A percentile compares a stretch with the other conserved stretches of the same genome.
Evolutionary conservation across 2,113 vertebrate genomes (phyloP).

Genomic region (Nannospalax galili): DNA sequence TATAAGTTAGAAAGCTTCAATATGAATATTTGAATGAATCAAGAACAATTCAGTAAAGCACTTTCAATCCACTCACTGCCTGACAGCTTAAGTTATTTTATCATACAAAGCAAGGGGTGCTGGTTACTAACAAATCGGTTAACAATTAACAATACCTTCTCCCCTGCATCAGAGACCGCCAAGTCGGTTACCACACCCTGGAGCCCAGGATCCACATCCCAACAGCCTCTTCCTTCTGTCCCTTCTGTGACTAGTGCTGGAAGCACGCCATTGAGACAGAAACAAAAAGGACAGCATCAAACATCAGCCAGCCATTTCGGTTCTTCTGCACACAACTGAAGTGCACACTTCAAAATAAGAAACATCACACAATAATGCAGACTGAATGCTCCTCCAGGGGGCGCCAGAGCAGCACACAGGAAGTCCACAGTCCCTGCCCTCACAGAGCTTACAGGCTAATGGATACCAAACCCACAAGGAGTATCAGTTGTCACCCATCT

Average conservation of each 20-base stretch:
- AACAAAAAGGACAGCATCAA: slow-evolving; percentile 73
- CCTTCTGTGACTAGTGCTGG: slow-evolving; percentile 80
- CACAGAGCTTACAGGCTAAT: slow-evolving; percentile 48
- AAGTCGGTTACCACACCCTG: slow-evolving; percentile 76
- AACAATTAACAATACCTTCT: slow-evolving; percentile 86
- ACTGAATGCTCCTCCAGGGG: rapidly evolving
- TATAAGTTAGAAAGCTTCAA: slow-evolving; percentile 31
- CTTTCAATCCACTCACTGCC: background rate
- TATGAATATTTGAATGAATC: background rate
- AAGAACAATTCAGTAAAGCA: slow-evolving; percentile 56
- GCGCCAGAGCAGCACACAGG: background rate
- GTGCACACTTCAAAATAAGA: background rate
- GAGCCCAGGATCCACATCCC: slow-evolving; percentile 68
- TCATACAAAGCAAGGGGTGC: background rate
- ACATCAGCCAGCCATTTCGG: background rate
- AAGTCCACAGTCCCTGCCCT: slow-evolving; percentile 25
- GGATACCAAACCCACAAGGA: background rate
- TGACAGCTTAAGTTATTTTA: background rate
- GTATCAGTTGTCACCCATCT: background rate
- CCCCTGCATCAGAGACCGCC: slow-evolving; percentile 64
- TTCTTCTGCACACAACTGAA: background rate
- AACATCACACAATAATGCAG: background rate
- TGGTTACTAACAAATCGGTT: slow-evolving; percentile 55
- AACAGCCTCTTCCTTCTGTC: slow-evolving; percentile 78
- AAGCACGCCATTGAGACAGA: slow-evolving; percentile 68